Conservation (phyloP, 2,797 vertebrate genomes). For the Ambastaia sidthimunki region DNA sequence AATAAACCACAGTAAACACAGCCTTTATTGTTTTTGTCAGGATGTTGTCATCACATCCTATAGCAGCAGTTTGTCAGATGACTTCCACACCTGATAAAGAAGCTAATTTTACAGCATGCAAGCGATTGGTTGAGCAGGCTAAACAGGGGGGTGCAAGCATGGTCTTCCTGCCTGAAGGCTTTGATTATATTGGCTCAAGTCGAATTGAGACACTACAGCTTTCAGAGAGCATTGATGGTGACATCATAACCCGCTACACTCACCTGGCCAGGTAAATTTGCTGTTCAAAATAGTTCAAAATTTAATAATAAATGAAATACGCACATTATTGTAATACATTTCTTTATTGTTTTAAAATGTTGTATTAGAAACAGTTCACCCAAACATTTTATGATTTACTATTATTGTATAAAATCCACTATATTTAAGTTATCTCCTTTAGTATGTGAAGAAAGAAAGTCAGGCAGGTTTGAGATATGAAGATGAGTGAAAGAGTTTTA, state of each 20-base stretch:
- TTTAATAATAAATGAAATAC: no score
- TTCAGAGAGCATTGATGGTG: slow-evolving; percentile 82
- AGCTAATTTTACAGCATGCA: slow-evolving; percentile 79
- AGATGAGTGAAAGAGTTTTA: no score
- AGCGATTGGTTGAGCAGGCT: slow-evolving; percentile 80
- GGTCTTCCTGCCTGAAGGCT: slow-evolving; percentile 89
- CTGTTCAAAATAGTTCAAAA: neutral
- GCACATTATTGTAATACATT: no score
- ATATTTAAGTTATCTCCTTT: no score
- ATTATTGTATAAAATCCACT: no score
- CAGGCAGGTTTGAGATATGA: no score
- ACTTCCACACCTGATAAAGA: slow-evolving; percentile 86
- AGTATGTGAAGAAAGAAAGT: no score
- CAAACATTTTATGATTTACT: no score
- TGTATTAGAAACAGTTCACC: no score
- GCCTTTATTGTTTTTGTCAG: slow-evolving; percentile 57
- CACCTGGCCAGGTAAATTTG: slow-evolving; percentile 81
- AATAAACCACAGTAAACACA: neutral
- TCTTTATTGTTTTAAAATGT: no score
- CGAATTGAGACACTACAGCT: slow-evolving; percentile 81
- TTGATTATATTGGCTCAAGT: slow-evolving; percentile 87
- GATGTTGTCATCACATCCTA: slow-evolving; percentile 73
- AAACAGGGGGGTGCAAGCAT: slow-evolving; percentile 77
- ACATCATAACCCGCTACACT: slow-evolving; percentile 77
- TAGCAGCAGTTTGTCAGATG: slow-evolving; percentile 88